A percentile compares a stretch with the other conserved stretches of the same genome.
Conservation (phyloP, 2,797 vertebrate genomes). For the Microcaecilia unicolor region DNA sequence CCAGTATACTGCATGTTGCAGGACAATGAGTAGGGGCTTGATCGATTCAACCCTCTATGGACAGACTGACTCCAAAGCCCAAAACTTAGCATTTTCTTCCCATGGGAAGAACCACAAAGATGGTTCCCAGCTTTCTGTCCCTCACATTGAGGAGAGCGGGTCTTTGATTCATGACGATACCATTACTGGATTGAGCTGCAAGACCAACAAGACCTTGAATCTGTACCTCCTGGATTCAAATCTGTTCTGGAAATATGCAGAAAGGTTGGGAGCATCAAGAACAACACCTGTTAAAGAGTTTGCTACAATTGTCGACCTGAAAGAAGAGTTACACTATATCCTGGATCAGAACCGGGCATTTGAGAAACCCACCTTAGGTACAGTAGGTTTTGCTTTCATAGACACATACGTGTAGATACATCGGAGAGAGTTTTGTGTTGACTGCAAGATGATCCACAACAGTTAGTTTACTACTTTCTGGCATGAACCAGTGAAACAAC, state of each 20-base stretch:
- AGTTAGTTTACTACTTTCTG: too few species aligned
- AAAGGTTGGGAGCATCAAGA: slow-evolving; percentile 69
- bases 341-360: slow-evolving; percentile 59
- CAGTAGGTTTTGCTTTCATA: neutral
- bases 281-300: slow-evolving; percentile 53
- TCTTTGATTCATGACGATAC: slow-evolving; percentile 29
- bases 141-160: slow-evolving; percentile 62
- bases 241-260: slow-evolving; percentile 81
- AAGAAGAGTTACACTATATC: slow-evolving; percentile 85
- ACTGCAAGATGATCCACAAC: too few species aligned
- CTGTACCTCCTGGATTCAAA: slow-evolving; percentile 85
- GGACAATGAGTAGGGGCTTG: slow-evolving; percentile 45
- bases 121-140: slow-evolving; percentile 24
- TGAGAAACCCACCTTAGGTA: slow-evolving; percentile 72
- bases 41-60: slow-evolving; percentile 24
- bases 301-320: slow-evolving; percentile 79
- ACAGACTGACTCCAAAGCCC: neutral
- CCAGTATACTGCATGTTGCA: slow-evolving; percentile 85
- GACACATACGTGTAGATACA: neutral
- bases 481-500: too few species aligned
- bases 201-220: slow-evolving; percentile 90
- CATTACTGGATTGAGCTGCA: slow-evolving; percentile 79
- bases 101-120: slow-evolving; percentile 35
- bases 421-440: too few species aligned
- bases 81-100: slow-evolving; percentile 45